phyloP scores from a whole-genome alignment of 37 sponge, comb jelly and placozoan genomes.

The Bolinopsis microptera region DNA sequence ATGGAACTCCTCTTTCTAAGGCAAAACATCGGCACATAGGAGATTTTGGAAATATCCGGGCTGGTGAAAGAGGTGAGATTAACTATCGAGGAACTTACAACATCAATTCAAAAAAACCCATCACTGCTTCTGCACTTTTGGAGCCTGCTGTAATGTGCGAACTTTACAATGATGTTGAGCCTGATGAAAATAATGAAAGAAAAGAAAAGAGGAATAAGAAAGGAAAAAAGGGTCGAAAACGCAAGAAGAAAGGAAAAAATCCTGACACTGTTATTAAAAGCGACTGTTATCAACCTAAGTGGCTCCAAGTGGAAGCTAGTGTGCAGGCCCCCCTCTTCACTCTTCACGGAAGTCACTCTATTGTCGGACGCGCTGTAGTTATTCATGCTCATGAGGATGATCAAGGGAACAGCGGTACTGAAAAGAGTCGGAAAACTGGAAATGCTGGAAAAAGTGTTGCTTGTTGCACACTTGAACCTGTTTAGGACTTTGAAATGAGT shows the following conservation, averaged over 20 bases:
- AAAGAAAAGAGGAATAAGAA: neutral
- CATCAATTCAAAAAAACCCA: neutral
- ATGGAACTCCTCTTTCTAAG: neutral
- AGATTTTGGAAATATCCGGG: constrained; percentile 14
- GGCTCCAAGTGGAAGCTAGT: neutral
- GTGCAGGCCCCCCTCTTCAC: neutral
- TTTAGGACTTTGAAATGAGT: too few relatives aligned
- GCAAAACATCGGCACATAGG: neutral
- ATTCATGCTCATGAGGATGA: neutral
- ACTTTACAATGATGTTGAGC: neutral
- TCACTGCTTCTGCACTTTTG: neutral
- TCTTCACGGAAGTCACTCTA: neutral
- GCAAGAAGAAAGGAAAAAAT: neutral
- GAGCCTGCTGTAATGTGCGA: neutral
- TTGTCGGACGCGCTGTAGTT: neutral
- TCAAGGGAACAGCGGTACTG: neutral
- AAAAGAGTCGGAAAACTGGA: neutral
- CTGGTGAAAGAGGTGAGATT: constrained; percentile 2
- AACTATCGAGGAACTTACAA: neutral
- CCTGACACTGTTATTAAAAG: neutral
- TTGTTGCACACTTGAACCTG: neutral
- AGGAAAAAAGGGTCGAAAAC: neutral
- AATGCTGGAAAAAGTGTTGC: neutral
- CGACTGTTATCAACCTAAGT: neutral
- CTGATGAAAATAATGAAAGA: too few relatives aligned